Evolutionary conservation across 2,797 vertebrate species (phyloP).

Genomic region (Brotogeris chrysoptera): DNA sequence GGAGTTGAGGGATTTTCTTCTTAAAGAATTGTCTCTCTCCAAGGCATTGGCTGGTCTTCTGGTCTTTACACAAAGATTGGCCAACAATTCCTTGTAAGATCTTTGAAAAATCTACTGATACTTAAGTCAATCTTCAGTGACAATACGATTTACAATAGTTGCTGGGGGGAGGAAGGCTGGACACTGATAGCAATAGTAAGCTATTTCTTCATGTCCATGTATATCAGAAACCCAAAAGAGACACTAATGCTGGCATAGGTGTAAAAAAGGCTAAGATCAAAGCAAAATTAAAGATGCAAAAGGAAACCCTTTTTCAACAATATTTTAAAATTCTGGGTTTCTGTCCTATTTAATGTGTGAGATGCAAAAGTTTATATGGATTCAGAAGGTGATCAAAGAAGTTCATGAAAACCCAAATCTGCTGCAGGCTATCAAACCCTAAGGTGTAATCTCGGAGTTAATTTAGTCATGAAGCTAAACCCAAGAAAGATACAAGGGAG

Average conservation of each 20-base stretch:
- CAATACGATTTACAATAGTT: neutral
- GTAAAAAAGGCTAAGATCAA: neutral
- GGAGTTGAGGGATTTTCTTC: neutral
- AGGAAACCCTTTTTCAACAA: neutral
- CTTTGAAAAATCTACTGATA: neutral
- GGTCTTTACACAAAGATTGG: neutral
- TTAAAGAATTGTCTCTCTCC: neutral
- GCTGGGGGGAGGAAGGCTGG: rapidly evolving
- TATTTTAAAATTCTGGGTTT: neutral
- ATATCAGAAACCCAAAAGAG: neutral
- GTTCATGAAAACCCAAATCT: neutral
- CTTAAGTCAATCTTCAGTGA: neutral
- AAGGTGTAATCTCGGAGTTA: neutral
- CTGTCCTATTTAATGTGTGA: neutral
- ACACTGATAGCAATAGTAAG: neutral
- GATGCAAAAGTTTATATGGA: neutral
- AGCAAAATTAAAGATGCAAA: neutral
- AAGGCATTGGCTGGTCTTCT: neutral
- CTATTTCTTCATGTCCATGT: neutral
- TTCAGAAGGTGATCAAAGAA: neutral
- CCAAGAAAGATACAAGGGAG: neutral
- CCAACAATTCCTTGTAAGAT: neutral
- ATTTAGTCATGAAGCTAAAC: neutral
- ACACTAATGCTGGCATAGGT: neutral
- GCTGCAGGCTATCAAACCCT: neutral